Conservation (phyloP, 2,888 invertebrate species). For the Eudasyphora cyanicolor region DNA sequence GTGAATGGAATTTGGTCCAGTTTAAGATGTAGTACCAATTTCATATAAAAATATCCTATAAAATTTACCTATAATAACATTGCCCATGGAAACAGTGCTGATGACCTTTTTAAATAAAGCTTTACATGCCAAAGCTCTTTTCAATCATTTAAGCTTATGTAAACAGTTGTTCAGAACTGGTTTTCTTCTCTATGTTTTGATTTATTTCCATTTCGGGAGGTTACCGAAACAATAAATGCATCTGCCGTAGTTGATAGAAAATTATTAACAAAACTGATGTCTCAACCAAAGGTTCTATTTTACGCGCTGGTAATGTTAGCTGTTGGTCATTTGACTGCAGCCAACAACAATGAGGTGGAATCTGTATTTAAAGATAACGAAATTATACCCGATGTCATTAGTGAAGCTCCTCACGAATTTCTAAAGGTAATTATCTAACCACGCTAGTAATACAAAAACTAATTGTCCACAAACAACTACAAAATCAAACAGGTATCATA, state of each 20-base stretch:
- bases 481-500: constrained; percentile 62
- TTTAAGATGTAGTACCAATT: too few species aligned
- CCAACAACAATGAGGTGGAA: constrained; percentile 46
- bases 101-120: too few species aligned
- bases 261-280: constrained; percentile 51
- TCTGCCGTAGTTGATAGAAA: neutral
- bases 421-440: constrained; percentile 66
- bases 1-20: too few species aligned
- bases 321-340: neutral
- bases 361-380: constrained; percentile 61
- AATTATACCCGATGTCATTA: constrained; percentile 70
- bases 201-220: neutral
- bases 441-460: neutral
- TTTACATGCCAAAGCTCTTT: neutral
- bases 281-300: constrained; percentile 35
- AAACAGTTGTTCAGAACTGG: constrained; percentile 21
- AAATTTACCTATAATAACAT: too few species aligned
- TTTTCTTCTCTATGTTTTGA: neutral
- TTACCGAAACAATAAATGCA: neutral
- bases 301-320: constrained; percentile 1
- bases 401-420: constrained; percentile 67
- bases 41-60: too few species aligned
- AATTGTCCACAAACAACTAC: neutral
- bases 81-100: too few species aligned
- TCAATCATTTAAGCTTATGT: neutral